Evolutionary conservation across 1,140 invertebrate species (phyloP).

Genomic region (Condylostylus longicornis): DNA sequence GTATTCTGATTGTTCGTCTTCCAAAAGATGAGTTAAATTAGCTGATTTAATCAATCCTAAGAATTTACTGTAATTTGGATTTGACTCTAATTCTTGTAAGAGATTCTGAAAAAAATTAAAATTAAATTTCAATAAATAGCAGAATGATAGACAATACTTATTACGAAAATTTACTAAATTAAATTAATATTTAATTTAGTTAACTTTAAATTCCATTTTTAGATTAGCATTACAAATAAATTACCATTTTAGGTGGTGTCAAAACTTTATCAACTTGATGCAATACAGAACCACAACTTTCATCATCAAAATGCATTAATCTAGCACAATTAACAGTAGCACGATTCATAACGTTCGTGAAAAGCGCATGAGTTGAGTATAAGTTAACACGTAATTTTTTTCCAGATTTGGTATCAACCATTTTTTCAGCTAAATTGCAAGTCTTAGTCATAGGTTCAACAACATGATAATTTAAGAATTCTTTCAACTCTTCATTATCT

Average conservation of each 20-base stretch:
- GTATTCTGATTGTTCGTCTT: constrained; percentile 20
- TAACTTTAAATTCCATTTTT: too few relatives aligned
- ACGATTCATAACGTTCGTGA: constrained; percentile 35
- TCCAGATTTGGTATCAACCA: constrained; percentile 33
- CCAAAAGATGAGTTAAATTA: constrained; percentile 22
- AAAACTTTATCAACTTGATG: constrained; percentile 43
- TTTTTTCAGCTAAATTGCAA: constrained; percentile 36
- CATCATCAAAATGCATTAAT: constrained; percentile 40
- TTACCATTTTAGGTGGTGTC: constrained; percentile 34
- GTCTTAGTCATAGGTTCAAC: constrained; percentile 34
- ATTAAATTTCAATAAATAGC: background rate
- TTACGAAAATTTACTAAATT: background rate
- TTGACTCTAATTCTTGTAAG: constrained; percentile 20
- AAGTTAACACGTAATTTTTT: constrained; percentile 39
- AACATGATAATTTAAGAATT: constrained; percentile 43
- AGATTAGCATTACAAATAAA: background rate
- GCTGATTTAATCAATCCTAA: constrained; percentile 23
- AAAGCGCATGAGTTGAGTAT: constrained; percentile 39
- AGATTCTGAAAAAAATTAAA: constrained; percentile 16
- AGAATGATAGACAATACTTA: background rate
- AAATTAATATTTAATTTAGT: background rate
- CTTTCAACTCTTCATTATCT: constrained; percentile 33
- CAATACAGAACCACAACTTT: constrained; percentile 43
- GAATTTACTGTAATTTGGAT: constrained; percentile 29
- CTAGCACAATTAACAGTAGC: constrained; percentile 48